Conservation (phyloP, 2,888 invertebrate species). For the Mellilla xanthometata region DNA sequence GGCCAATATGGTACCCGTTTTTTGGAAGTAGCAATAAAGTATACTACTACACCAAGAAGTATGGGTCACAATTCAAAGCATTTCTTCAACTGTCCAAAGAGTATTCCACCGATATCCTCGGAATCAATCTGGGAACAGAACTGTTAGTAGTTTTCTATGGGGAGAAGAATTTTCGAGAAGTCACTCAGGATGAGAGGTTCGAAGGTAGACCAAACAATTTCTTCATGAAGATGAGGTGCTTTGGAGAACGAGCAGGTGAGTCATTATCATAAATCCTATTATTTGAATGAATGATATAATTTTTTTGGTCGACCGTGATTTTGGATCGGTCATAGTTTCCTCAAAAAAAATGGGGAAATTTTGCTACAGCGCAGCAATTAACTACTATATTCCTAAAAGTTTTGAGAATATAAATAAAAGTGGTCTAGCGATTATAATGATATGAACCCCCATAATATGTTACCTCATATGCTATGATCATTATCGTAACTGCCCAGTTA, state of each 20-base stretch:
- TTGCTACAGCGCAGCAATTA: no score
- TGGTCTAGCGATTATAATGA: no score
- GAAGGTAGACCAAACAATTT: constrained; percentile 85
- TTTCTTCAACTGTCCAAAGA: constrained; percentile 69
- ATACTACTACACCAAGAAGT: constrained; percentile 10
- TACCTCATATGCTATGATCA: no score
- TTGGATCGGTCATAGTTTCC: no score
- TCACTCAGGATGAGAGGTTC: constrained; percentile 78
- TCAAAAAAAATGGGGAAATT: no score
- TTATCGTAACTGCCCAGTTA: no score
- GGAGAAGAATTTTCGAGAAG: constrained; percentile 74
- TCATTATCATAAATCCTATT: no score
- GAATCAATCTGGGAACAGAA: constrained; percentile 80
- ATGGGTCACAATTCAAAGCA: constrained; percentile 67
- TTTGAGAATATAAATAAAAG: no score
- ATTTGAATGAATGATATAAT: no score
- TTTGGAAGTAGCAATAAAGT: constrained; percentile 15
- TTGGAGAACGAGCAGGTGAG: constrained; percentile 81
- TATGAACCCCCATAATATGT: no score
- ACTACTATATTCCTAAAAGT: no score
- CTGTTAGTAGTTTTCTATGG: constrained; percentile 79
- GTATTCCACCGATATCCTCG: constrained; percentile 79
- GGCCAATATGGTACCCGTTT: constrained; percentile 26
- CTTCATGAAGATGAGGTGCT: constrained; percentile 81
- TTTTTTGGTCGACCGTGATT: no score